Base-by-base conservation (phyloP, 1,140 invertebrate genomes). In the Nasonia longicornis region DNA sequence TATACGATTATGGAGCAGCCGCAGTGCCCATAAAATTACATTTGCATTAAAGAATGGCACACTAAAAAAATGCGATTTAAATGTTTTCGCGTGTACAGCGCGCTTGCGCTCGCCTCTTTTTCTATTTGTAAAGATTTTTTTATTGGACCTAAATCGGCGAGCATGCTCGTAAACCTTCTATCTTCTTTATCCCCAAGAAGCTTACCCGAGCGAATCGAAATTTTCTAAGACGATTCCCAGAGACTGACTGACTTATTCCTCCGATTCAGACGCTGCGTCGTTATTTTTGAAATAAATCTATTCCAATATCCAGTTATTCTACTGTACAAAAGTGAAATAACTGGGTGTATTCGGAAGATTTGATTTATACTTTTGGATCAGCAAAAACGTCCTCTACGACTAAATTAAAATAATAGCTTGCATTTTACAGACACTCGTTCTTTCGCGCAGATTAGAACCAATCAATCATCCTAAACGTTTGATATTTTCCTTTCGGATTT, bases 171-270 rank as follows among this genome's bases (percentile, higher is more conserved):
- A 72, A 72, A 72, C 12, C 38, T 38, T 45, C 20, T 42, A 72
- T 72, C 42, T n/a, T 38, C 70, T 11, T 67, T 67, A 29, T 67
- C 52, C 52, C 16, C 20, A 10, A 45, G 38, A 58, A 58, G n/a
- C 22, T 74, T 74, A 74, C 14, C 26, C 11, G n/a, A 74, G 29
- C 48, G n/a, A 74, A 63, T 22, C 12, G 72, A 63, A 74, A 74
- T 73, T 73, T 67, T 73, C 35, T 42, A 38, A 71, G 12, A 71
- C 31, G 12, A n/a, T n/a, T 42, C 7, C 16, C 26, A 16, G 66
- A 12, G 22, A 11, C 29, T 67, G 64, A 16, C 52, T 58, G 6
- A 52, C 48, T 20, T 58, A 16, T 48, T 48, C 10, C 45, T 3
- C 45, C 3, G 45, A 3, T 1, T 48, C 14, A 12, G 14, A 16